Evolutionary conservation across 2,113 vertebrate genomes (phyloP), one percentile per base, ranked within the genome.

Genomic region (Gadus macrocephalus): DNA sequence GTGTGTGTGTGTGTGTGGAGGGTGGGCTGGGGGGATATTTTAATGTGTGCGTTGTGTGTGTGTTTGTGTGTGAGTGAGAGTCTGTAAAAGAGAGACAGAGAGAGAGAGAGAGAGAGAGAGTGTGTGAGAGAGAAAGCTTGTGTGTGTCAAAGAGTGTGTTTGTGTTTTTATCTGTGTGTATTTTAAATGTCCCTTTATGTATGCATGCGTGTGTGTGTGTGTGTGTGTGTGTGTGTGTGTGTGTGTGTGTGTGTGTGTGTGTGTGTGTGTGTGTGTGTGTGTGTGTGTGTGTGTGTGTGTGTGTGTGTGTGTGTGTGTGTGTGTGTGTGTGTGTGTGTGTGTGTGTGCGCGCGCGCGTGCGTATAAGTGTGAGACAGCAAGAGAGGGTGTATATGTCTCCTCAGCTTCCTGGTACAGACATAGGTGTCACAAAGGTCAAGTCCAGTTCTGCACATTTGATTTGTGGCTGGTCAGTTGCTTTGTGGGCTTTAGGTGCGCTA

Each of bases 371-470:
- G 61, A 25, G 20, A 15, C 19, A 14, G 61, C 20, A 11, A 25
- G 61, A 15, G 61, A 11, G 61, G 27, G 61, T 25, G 61, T 62
- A 27, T 25, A 22, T 66, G 65, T 79, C 80, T 82, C 70, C 62
- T 68, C 53, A 53, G 27, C 49, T 71, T 84, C 80, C 75, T 72
- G 64, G 42, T 65, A 60, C 64, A 76, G 67, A 71, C 35, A 28
- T 3, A 7, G 22, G 65, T 72, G 58, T 66, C 38, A 27, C 19
- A n/a, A 19, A 19, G 7, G 35, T 66, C 14, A 19, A 62, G 42
- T 61, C 59, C 59, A 27, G 22, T 62, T 62, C 61, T 12, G 22
- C 2, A 11, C 12, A 15, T 62, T 62, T 62, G 55, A 16, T 58
- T 58, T 58, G 15, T n/a, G 55, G 55, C 15, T 78, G 62, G 38